Evolutionary conservation across 2,888 invertebrate genomes (phyloP).

Genomic region (Lycophotia porphyrea): DNA sequence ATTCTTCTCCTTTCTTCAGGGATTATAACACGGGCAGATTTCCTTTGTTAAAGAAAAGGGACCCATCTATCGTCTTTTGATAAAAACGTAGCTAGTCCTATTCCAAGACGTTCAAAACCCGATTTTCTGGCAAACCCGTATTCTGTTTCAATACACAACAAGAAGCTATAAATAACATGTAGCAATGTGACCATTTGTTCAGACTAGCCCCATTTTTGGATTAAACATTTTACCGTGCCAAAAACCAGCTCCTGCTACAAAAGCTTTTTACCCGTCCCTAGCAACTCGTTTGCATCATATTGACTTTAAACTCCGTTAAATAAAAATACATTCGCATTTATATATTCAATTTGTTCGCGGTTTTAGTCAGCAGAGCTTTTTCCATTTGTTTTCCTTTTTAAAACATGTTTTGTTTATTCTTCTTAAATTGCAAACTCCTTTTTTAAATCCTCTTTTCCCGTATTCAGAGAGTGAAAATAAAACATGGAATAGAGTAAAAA

Average conservation of each 20-base stretch:
- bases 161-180: background rate
- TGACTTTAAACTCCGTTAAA: slow-evolving; percentile 37
- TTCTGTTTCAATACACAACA: background rate
- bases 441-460: slow-evolving; percentile 1
- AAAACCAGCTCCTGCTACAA: slow-evolving; percentile 28
- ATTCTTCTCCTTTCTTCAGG: background rate
- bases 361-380: slow-evolving; percentile 18
- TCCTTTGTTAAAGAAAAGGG: background rate
- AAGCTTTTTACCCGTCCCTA: slow-evolving; percentile 15
- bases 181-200: background rate
- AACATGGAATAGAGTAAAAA: background rate
- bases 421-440: background rate
- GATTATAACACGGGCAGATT: background rate
- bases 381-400: slow-evolving; percentile 21
- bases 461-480: slow-evolving; percentile 7
- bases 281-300: slow-evolving; percentile 37
- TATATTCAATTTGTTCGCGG: slow-evolving; percentile 41
- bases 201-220: background rate
- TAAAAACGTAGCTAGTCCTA: background rate
- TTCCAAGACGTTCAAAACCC: background rate
- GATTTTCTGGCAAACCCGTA: background rate
- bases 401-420: slow-evolving; percentile 1
- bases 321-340: slow-evolving; percentile 34
- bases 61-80: background rate
- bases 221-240: slow-evolving; percentile 12